Conservation (phyloP, 2,113 vertebrate genomes). For the Tinamus guttatus region DNA sequence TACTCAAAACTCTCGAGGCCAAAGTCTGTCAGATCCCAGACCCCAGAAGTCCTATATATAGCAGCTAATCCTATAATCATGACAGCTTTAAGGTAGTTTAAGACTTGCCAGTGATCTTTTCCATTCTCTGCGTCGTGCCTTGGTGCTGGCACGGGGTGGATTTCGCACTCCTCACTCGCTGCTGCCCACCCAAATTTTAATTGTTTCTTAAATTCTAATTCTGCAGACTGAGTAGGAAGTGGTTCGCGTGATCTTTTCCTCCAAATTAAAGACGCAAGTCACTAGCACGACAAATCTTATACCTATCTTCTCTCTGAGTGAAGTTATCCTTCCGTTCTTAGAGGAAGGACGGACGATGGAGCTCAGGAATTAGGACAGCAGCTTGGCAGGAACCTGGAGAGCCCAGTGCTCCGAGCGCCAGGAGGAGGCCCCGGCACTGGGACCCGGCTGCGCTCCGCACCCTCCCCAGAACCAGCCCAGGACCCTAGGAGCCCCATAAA, state of each 20-base stretch:
- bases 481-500: too few relatives aligned
- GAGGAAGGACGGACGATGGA: neutral
- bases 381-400: neutral
- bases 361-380: neutral
- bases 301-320: neutral
- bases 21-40: neutral
- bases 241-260: neutral
- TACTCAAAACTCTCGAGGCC: neutral
- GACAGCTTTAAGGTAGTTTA: neutral
- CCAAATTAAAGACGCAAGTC: neutral
- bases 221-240: neutral
- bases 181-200: too few relatives aligned
- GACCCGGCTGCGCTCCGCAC: too few relatives aligned
- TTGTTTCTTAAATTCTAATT: neutral
- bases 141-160: neutral
- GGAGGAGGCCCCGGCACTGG: too few relatives aligned
- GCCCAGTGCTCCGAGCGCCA: too few relatives aligned
- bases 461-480: too few relatives aligned
- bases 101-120: too few relatives aligned
- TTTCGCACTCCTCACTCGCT: rapidly evolving
- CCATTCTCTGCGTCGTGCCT: neutral
- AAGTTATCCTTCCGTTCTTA: neutral
- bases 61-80: rapidly evolving
- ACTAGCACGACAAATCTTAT: too few relatives aligned
- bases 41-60: neutral